Evolutionary conservation across 2,797 vertebrate genomes (phyloP).

Genomic region (Pipistrellus kuhlii): DNA sequence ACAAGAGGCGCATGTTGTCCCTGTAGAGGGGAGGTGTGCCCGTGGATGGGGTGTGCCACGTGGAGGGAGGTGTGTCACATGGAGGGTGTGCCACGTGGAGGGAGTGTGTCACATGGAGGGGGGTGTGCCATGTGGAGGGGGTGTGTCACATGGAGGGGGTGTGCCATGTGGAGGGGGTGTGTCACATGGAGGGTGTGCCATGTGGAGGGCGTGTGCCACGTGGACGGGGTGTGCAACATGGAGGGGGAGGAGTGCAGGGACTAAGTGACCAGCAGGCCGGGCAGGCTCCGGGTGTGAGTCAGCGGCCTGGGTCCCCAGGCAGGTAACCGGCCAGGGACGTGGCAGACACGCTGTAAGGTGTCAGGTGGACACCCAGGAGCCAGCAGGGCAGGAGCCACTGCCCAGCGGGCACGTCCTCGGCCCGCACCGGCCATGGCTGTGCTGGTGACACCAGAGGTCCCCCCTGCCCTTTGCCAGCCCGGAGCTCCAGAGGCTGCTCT

Average conservation of each 20-base stretch:
- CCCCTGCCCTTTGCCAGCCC: not conserved
- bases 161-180: too few relatives aligned
- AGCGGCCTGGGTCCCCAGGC: rapidly evolving
- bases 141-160: too few relatives aligned
- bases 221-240: too few relatives aligned
- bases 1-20: rapidly evolving
- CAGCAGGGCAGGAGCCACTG: too few relatives aligned
- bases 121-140: too few relatives aligned
- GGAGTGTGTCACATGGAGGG: too few relatives aligned
- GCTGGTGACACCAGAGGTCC: not conserved
- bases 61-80: too few relatives aligned
- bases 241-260: not conserved
- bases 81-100: too few relatives aligned
- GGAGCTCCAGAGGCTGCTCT: rapidly evolving
- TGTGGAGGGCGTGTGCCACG: too few relatives aligned
- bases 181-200: too few relatives aligned
- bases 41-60: too few relatives aligned
- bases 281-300: rapidly evolving
- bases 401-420: not conserved
- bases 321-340: not conserved
- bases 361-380: rapidly evolving
- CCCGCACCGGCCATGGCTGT: not conserved
- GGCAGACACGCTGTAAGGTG: not conserved
- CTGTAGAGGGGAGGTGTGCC: too few relatives aligned
- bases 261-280: rapidly evolving